phyloP scores from a whole-genome alignment of 2,888 invertebrate genomes.

The Drepanosiphum platanoidis region DNA sequence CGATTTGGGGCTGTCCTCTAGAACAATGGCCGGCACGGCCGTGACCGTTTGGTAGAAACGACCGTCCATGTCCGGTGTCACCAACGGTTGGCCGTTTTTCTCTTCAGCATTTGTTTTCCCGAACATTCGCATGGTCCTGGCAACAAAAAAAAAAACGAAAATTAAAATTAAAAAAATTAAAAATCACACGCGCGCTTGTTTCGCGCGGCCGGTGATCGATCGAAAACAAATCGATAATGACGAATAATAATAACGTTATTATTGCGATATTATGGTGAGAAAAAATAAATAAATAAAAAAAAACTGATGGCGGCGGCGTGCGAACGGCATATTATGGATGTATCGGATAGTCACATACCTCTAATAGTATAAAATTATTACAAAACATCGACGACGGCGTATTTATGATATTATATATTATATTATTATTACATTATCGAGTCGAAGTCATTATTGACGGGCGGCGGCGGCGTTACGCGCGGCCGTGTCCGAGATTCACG shows the following conservation, averaged over 20 bases:
- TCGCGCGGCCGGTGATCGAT: not conserved
- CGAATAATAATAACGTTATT: no score
- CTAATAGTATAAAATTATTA: no score
- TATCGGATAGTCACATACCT: no score
- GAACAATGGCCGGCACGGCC: constrained; percentile 80
- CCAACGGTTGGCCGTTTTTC: constrained; percentile 62
- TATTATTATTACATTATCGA: not conserved
- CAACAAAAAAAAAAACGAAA: not conserved
- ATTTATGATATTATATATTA: not conserved
- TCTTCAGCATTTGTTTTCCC: constrained; percentile 60
- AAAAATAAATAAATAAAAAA: no score
- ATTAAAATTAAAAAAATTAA: not conserved
- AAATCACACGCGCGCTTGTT: not conserved
- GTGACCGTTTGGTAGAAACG: constrained; percentile 76
- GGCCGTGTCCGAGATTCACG: constrained; percentile 38
- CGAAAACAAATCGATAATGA: not conserved
- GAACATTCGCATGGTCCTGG: constrained; percentile 55
- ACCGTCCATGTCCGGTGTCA: constrained; percentile 64
- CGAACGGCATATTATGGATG: no score
- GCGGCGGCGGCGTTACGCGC: not conserved
- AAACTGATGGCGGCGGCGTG: no score
- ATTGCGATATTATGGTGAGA: no score
- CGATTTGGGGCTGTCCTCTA: constrained; percentile 74
- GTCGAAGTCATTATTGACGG: not conserved
- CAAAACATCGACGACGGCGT: not conserved